Evolutionary conservation across 1,140 invertebrate species (phyloP).

Genomic region (Apis laboriosa): DNA sequence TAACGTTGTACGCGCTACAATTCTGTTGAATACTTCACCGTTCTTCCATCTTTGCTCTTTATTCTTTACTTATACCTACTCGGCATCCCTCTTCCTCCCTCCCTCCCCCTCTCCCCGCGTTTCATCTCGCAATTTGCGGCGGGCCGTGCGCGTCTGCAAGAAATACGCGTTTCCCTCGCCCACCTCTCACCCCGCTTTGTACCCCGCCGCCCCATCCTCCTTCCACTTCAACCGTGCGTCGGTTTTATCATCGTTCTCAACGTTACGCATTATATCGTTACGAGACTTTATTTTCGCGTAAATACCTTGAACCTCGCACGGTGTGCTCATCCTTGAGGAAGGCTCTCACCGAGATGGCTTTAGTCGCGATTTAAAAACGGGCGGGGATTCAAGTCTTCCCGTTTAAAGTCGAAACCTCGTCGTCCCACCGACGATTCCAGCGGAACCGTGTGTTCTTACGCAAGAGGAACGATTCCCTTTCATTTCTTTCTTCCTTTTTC

Average conservation of each 20-base stretch:
- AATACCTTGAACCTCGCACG: conserved; percentile 21
- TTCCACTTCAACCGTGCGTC: not conserved
- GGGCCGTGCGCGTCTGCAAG: conserved; percentile 5
- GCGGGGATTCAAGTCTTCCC: not conserved
- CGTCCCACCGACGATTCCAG: not conserved
- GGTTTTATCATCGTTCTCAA: conserved; percentile 35
- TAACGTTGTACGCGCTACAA: conserved; percentile 47
- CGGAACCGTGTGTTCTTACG: not conserved
- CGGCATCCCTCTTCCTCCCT: not conserved
- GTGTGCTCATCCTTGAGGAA: conserved; percentile 1
- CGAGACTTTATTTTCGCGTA: conserved; percentile 37
- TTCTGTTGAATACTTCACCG: conserved; percentile 47
- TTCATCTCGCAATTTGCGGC: conserved; percentile 36
- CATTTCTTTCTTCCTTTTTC: not conserved
- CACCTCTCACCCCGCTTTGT: not conserved
- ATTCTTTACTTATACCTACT: conserved; percentile 44
- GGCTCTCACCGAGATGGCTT: not conserved
- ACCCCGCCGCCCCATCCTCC: not conserved
- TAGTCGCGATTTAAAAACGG: conserved; percentile 8
- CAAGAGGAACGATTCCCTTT: not conserved
- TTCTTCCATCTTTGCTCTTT: conserved; percentile 52
- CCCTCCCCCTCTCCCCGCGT: not conserved
- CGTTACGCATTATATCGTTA: conserved; percentile 47
- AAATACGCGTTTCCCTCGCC: conserved; percentile 8
- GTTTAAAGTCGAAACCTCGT: not conserved